These are phyloP conservation scores for Epistrophella euchroma DNA, from an alignment of 2,888 invertebrate genomes.

Conservation along the genomic window DNA sequence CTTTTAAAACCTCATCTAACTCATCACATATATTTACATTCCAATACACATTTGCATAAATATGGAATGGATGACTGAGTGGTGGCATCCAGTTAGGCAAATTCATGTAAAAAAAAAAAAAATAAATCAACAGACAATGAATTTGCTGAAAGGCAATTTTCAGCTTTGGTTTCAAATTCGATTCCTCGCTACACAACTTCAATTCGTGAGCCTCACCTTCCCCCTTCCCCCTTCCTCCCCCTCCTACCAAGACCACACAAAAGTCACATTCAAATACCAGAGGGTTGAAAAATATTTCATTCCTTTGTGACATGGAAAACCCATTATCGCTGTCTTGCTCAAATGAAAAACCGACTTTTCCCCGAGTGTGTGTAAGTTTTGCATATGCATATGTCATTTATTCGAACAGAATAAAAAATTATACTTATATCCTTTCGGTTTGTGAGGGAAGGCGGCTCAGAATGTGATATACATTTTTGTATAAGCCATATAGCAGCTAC, in stretches of 20 bases:
- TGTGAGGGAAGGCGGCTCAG: background rate
- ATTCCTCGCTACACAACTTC: constrained; percentile 46
- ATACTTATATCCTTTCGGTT: background rate
- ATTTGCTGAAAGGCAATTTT: constrained; percentile 75
- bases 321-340: constrained; percentile 80
- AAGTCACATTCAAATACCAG: constrained; percentile 28
- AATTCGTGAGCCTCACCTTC: background rate
- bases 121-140: constrained; percentile 74
- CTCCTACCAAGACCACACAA: background rate
- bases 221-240: background rate
- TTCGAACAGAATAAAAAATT: constrained; percentile 12
- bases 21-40: background rate
- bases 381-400: constrained; percentile 70
- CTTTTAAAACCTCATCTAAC: background rate
- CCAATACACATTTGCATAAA: background rate
- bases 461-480: constrained; percentile 42
- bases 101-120: constrained; percentile 48
- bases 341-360: constrained; percentile 61
- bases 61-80: background rate
- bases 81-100: constrained; percentile 14
- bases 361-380: constrained; percentile 37
- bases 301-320: constrained; percentile 82
- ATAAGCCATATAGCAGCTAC: constrained; percentile 7
- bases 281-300: constrained; percentile 71
- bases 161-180: constrained; percentile 60